Evolutionary conservation across 2,113 vertebrate species (phyloP).

Genomic region (Pterocles gutturalis): DNA sequence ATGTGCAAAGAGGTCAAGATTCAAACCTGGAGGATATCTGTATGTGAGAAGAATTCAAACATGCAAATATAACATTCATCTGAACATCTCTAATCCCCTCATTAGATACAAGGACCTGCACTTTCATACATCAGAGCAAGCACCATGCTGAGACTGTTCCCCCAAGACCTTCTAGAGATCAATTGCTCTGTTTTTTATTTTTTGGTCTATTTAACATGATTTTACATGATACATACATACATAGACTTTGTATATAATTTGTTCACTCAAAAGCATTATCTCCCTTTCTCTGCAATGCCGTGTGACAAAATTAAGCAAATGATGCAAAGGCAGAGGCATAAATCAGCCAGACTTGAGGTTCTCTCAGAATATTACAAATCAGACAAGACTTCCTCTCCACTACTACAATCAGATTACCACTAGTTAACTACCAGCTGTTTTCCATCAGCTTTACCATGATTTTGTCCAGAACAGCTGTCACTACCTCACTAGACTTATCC

Average conservation of each 20-base stretch:
- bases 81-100: neutral
- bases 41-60: constrained; percentile 29
- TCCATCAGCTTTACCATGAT: neutral
- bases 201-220: neutral
- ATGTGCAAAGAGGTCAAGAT: constrained; percentile 37
- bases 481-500: neutral
- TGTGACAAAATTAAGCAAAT: neutral
- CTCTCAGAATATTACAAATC: neutral
- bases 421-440: neutral
- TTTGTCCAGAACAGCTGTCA: neutral
- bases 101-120: neutral
- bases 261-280: neutral
- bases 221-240: neutral
- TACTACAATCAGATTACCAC: neutral
- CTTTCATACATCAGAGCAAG: neutral
- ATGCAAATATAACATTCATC: neutral
- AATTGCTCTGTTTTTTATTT: neutral
- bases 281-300: neutral
- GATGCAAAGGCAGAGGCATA: neutral
- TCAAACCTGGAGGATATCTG: neutral
- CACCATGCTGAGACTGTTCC: neutral
- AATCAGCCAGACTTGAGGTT: neutral
- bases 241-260: fast-evolving
- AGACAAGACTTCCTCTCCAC: neutral
- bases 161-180: neutral